A percentile compares a stretch with the other conserved stretches of the same genome.
phyloP scores from a whole-genome alignment of 2,113 vertebrate species.

The Fregetta grallaria region DNA sequence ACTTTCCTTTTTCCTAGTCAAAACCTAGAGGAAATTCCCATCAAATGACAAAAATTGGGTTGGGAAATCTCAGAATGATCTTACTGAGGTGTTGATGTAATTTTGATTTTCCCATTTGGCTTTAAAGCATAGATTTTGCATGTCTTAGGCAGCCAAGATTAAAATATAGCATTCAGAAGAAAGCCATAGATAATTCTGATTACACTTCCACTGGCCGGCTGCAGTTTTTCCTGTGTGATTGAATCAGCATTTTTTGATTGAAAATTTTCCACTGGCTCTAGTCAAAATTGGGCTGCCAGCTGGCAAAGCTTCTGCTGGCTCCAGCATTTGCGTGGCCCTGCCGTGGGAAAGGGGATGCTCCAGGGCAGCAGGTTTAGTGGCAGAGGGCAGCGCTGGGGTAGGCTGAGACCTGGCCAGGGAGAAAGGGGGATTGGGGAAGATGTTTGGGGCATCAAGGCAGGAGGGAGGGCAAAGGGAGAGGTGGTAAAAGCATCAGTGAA shows the following conservation, averaged over 20 bases:
- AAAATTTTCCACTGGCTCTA: neutral
- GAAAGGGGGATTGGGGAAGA: neutral
- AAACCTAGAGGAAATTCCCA: neutral
- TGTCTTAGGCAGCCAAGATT: neutral
- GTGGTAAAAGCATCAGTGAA: neutral
- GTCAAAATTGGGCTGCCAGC: neutral
- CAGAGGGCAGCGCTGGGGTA: neutral
- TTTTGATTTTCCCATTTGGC: slow-evolving; percentile 4
- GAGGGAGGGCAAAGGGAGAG: neutral
- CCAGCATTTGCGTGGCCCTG: neutral
- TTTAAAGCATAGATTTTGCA: neutral
- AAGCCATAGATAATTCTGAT: slow-evolving; percentile 47
- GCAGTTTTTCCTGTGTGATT: neutral
- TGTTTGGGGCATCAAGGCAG: neutral
- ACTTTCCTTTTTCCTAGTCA: neutral
- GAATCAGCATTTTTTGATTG: slow-evolving; percentile 43
- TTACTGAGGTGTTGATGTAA: neutral
- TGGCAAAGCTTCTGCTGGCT: slow-evolving; percentile 8
- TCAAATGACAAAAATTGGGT: neutral
- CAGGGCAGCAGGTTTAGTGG: neutral
- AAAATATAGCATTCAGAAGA: slow-evolving; percentile 12
- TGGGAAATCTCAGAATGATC: neutral
- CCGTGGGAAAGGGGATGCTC: neutral
- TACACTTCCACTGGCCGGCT: neutral
- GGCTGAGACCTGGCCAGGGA: neutral